These are phyloP conservation scores for Danionella dracula DNA, from an alignment of 2,797 vertebrate species.

Conservation along the genomic window DNA sequence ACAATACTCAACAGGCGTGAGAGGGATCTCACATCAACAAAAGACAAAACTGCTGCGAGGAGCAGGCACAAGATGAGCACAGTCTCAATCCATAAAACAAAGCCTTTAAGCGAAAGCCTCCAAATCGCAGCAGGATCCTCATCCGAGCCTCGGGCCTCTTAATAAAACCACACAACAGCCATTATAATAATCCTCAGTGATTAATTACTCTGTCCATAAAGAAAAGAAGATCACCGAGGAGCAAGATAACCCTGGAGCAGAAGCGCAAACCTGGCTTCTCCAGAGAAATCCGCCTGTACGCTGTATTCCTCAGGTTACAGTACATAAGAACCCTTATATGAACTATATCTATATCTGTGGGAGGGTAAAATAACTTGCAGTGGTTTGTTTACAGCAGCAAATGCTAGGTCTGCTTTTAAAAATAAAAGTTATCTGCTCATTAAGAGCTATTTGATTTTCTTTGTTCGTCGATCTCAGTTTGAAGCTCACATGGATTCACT, in stretches of 20 bases:
- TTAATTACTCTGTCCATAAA: slow-evolving; percentile 47
- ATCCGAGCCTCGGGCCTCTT: slow-evolving; percentile 39
- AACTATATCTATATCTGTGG: no score
- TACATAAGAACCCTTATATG: no score
- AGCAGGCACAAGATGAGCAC: background rate
- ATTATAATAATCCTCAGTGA: slow-evolving; percentile 45
- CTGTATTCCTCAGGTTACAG: no score
- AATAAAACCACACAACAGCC: slow-evolving; percentile 42
- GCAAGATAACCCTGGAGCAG: slow-evolving; percentile 13
- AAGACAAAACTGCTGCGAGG: background rate
- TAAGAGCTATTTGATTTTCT: no score
- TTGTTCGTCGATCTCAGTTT: no score
- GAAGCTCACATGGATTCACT: no score
- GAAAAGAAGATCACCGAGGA: background rate
- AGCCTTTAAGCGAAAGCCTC: slow-evolving; percentile 23
- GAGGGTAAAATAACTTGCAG: no score
- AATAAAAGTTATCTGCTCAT: no score
- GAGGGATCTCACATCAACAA: slow-evolving; percentile 5
- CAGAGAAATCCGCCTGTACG: background rate
- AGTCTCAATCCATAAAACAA: slow-evolving; percentile 20
- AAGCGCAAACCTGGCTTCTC: background rate
- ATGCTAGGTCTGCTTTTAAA: no score
- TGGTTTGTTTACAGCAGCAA: no score
- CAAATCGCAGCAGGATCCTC: slow-evolving; percentile 18
- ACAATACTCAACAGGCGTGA: background rate